Conservation (phyloP, 2,113 vertebrate species). For the Geococcyx californianus region DNA sequence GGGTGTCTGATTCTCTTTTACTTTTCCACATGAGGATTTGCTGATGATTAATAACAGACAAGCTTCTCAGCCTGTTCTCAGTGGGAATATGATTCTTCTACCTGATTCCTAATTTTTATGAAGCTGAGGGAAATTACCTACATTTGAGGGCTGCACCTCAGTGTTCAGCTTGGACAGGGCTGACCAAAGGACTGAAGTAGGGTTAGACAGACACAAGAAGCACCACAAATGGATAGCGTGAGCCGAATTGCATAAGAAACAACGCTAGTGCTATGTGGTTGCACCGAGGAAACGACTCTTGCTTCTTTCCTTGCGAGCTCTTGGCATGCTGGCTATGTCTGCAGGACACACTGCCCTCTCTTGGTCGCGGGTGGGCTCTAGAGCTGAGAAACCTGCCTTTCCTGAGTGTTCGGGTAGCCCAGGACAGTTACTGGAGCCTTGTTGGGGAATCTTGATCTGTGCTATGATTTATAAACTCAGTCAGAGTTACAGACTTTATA, state of each 20-base stretch:
- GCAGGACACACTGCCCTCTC: constrained; percentile 41
- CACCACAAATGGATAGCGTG: not conserved
- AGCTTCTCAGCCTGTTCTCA: not conserved
- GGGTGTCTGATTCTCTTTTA: not conserved
- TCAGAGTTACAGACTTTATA: not conserved
- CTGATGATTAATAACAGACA: not conserved
- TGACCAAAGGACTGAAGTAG: not conserved
- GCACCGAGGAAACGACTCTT: not conserved
- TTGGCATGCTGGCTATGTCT: not conserved
- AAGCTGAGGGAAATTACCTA: not conserved
- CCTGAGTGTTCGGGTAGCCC: not conserved
- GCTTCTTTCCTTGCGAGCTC: not conserved
- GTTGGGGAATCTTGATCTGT: not conserved
- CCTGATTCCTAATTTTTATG: not conserved
- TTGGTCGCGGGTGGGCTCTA: not conserved
- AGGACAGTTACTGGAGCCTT: not conserved
- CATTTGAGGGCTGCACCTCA: not conserved
- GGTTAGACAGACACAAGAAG: not conserved
- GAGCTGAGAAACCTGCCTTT: not conserved
- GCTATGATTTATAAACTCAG: not conserved
- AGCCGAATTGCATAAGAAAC: not conserved
- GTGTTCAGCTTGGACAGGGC: not conserved
- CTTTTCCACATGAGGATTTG: not conserved
- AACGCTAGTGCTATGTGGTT: not conserved
- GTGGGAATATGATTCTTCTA: not conserved